Conservation (phyloP, 2,888 invertebrate genomes). For the Latrodectus elegans region DNA sequence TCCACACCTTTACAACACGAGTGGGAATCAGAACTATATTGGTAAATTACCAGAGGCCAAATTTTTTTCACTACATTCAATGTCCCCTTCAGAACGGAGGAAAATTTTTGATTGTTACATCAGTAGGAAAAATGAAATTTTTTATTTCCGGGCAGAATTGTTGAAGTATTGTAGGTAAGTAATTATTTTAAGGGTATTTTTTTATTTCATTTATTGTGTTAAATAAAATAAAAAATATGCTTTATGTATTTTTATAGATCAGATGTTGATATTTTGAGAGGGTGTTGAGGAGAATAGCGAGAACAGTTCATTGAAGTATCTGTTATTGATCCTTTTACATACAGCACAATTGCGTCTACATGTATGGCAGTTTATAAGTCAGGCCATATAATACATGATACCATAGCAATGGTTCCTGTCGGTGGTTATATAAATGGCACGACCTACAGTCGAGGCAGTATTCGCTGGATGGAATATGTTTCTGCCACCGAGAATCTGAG, state of each 20-base stretch:
- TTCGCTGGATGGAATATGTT: constrained; percentile 23
- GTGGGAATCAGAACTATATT: no score
- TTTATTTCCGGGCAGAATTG: not conserved
- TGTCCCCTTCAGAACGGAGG: no score
- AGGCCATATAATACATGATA: not conserved
- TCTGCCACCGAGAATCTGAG: not conserved
- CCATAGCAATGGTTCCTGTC: constrained; percentile 19
- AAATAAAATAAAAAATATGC: no score
- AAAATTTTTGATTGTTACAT: no score
- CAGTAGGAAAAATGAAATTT: not conserved
- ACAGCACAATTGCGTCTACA: not conserved
- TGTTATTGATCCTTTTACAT: not conserved
- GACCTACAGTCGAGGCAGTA: constrained; percentile 12
- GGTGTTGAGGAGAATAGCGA: no score
- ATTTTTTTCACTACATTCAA: no score
- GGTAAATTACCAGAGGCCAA: no score
- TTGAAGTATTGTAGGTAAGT: not conserved
- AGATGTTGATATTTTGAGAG: no score
- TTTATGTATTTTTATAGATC: no score
- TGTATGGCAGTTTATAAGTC: not conserved
- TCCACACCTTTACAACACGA: no score
- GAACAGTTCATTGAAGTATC: no score
- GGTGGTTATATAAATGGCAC: constrained; percentile 4
- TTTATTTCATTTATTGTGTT: not conserved
- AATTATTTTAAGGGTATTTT: not conserved